These are phyloP conservation scores for Trichacis sp. DNA, from an alignment of 2,888 invertebrate species.

Conservation along the genomic window DNA sequence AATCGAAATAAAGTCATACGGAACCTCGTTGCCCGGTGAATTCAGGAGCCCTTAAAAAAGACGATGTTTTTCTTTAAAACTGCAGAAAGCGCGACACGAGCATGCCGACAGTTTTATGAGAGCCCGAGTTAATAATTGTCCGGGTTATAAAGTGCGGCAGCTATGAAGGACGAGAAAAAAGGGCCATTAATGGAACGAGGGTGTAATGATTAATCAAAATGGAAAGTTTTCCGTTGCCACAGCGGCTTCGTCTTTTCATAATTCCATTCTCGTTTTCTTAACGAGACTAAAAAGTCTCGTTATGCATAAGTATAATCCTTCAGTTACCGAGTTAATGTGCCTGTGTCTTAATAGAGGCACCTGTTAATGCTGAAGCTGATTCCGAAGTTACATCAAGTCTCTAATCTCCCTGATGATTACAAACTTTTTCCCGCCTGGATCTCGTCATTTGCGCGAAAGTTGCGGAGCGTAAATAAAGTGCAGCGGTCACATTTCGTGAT, in stretches of 20 bases:
- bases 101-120: no score
- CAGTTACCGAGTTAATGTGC: slow-evolving; percentile 33
- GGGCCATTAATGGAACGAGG: slow-evolving; percentile 8
- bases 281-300: slow-evolving; percentile 35
- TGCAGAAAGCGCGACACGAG: no score
- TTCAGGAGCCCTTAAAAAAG: no score
- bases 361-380: slow-evolving; percentile 25
- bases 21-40: neutral
- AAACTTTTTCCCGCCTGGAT: slow-evolving; percentile 21
- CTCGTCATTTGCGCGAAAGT: slow-evolving; percentile 11
- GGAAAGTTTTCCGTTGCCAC: slow-evolving; percentile 12
- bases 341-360: slow-evolving; percentile 30
- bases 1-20: slow-evolving; percentile 65
- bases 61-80: no score
- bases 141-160: neutral
- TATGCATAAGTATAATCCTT: slow-evolving; percentile 39
- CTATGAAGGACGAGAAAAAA: slow-evolving; percentile 3
- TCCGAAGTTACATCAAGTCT: slow-evolving; percentile 31
- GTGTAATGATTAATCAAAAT: slow-evolving; percentile 16
- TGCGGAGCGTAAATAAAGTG: slow-evolving; percentile 15
- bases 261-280: slow-evolving; percentile 30
- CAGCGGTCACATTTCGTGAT: neutral
- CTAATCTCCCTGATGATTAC: slow-evolving; percentile 24
- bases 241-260: slow-evolving; percentile 12
- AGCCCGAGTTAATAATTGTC: neutral